A percentile compares a stretch with the other conserved stretches of the same genome.
Conservation (phyloP, 2,888 invertebrate species). For the Caradrina clavipalpis region DNA sequence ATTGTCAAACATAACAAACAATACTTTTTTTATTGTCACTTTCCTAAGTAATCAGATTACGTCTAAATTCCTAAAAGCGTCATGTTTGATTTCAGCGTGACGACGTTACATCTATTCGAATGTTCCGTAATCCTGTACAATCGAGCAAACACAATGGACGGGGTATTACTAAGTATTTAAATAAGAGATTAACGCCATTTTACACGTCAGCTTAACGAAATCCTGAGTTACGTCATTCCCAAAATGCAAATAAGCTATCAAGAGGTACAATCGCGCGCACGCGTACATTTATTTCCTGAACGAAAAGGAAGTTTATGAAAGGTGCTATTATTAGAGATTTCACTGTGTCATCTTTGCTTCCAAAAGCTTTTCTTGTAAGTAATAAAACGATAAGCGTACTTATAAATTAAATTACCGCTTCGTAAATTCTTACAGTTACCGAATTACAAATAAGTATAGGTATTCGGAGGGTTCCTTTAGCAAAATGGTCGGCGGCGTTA, state of each 20-base stretch:
- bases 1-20: background rate
- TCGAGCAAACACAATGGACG: constrained; percentile 68
- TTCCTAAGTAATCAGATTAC: constrained; percentile 13
- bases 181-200: constrained; percentile 83
- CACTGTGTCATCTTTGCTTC: constrained; percentile 16
- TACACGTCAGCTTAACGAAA: constrained; percentile 82
- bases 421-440: constrained; percentile 63
- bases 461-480: constrained; percentile 73
- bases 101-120: constrained; percentile 53
- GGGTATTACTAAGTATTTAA: constrained; percentile 78
- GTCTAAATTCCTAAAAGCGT: constrained; percentile 13
- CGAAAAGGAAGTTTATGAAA: constrained; percentile 9
- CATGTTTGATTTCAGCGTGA: constrained; percentile 43
- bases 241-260: constrained; percentile 74
- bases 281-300: constrained; percentile 31
- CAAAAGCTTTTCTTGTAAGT: constrained; percentile 50
- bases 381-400: constrained; percentile 59
- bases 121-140: constrained; percentile 65
- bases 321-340: constrained; percentile 17
- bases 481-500: constrained; percentile 77
- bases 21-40: constrained; percentile 15
- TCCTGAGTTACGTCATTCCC: constrained; percentile 77
- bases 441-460: constrained; percentile 69
- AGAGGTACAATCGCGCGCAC: constrained; percentile 44
- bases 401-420: constrained; percentile 65